A percentile compares a stretch with the other conserved stretches of the same genome.
phyloP scores from a whole-genome alignment of 2,797 vertebrate species.

The Psittacula derbiana region DNA sequence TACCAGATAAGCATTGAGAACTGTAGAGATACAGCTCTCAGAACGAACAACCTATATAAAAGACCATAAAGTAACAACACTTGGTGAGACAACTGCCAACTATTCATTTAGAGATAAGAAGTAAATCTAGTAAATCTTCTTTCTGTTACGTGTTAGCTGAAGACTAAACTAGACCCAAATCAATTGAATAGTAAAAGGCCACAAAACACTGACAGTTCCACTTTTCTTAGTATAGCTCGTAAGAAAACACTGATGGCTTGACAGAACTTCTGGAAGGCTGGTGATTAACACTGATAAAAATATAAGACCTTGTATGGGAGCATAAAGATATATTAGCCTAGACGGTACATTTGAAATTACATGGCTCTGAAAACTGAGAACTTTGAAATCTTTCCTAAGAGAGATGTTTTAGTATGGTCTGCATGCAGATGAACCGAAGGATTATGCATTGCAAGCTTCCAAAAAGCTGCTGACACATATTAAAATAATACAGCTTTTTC shows the following conservation, averaged over 20 bases:
- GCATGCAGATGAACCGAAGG: background rate
- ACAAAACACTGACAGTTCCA: background rate
- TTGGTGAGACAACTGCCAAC: background rate
- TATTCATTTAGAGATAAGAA: background rate
- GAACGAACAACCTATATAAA: background rate
- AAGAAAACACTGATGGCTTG: background rate
- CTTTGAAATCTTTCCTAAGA: background rate
- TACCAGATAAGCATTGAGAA: background rate
- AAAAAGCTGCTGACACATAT: rapidly evolving
- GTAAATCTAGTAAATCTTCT: background rate
- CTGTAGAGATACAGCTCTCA: background rate
- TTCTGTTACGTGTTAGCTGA: background rate
- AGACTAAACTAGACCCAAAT: background rate
- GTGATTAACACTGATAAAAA: background rate
- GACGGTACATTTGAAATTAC: background rate
- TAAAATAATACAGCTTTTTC: background rate
- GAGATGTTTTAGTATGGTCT: background rate
- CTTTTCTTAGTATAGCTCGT: background rate
- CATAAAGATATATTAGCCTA: background rate
- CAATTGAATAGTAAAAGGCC: background rate
- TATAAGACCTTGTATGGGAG: background rate
- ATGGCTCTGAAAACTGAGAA: background rate
- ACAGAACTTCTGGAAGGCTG: background rate
- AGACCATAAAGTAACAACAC: background rate
- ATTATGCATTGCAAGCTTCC: background rate